Evolutionary conservation across 1,140 invertebrate species (phyloP).

Genomic region (Tetranychus urticae): DNA sequence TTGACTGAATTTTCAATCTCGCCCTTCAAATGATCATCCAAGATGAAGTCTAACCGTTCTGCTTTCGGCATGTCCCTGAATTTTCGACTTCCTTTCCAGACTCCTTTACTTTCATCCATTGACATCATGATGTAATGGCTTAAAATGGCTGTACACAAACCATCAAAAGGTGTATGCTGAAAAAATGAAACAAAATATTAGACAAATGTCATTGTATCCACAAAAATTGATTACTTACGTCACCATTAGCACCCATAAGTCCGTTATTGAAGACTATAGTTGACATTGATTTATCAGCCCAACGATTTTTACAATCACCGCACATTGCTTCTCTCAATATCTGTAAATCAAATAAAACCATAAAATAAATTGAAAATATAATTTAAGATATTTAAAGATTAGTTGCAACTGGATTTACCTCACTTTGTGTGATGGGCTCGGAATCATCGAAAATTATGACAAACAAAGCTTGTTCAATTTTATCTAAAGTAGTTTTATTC

Average conservation of each 20-base stretch:
- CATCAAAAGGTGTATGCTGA: conserved; percentile 30
- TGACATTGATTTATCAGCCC: conserved; percentile 28
- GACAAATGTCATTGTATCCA: conserved; percentile 1
- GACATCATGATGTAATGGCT: conserved; percentile 17
- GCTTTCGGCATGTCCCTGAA: conserved; percentile 15
- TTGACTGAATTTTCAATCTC: conserved; percentile 14
- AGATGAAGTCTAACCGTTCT: conserved; percentile 17
- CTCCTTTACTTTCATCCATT: conserved; percentile 16
- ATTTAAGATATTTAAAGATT: conserved; percentile 10
- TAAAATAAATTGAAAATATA: not conserved
- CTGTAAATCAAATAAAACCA: not conserved
- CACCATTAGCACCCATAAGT: conserved; percentile 16
- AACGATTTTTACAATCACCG: conserved; percentile 27
- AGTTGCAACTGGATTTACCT: conserved; percentile 14
- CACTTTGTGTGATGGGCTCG: conserved; percentile 13
- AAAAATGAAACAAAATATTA: not conserved
- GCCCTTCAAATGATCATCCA: conserved; percentile 10
- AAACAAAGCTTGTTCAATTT: conserved; percentile 17
- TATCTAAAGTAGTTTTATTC: conserved; percentile 12
- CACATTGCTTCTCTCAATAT: conserved; percentile 11
- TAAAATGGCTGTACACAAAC: conserved; percentile 25
- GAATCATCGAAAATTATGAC: conserved; percentile 18
- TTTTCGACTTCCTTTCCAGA: conserved; percentile 17
- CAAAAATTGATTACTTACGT: conserved; percentile 19
- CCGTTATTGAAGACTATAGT: conserved; percentile 28